phyloP scores from a whole-genome alignment of 2,797 vertebrate species.

The Menidia menidia region DNA sequence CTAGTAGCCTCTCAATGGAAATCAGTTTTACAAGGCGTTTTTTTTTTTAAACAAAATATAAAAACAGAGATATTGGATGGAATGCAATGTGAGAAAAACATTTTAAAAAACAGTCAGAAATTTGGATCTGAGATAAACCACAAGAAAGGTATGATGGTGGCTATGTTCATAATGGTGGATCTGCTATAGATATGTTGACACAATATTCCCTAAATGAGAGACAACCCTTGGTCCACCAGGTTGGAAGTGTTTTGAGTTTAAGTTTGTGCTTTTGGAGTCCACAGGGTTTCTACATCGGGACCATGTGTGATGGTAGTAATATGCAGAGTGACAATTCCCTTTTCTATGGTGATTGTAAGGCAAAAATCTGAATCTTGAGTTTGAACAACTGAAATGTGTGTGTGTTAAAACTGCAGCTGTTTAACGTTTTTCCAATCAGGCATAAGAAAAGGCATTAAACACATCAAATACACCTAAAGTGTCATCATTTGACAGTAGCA shows the following conservation, averaged over 20 bases:
- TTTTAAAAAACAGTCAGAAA: constrained; percentile 9
- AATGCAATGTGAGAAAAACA: constrained; percentile 1
- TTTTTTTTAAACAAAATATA: constrained; percentile 29
- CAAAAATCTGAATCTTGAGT: constrained; percentile 69
- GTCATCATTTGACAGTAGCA: constrained; percentile 51
- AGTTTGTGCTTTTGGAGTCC: constrained; percentile 81
- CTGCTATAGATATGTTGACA: constrained; percentile 50
- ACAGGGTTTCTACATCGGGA: constrained; percentile 70
- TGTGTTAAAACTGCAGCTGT: constrained; percentile 70
- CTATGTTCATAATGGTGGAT: constrained; percentile 27
- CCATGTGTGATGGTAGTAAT: constrained; percentile 47
- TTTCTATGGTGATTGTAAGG: constrained; percentile 71
- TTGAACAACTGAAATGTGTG: constrained; percentile 57
- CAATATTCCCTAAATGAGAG: constrained; percentile 64
- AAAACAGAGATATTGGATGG: constrained; percentile 12
- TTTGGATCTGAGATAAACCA: constrained; percentile 20
- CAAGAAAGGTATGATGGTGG: constrained; percentile 12
- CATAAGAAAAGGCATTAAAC: constrained; percentile 70
- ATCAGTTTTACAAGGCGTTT: constrained; percentile 56
- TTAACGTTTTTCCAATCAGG: constrained; percentile 62
- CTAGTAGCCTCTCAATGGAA: constrained; percentile 68
- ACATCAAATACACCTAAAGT: constrained; percentile 65
- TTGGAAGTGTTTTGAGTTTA: constrained; percentile 79
- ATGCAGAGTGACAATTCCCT: constrained; percentile 66
- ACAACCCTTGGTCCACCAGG: constrained; percentile 76